Conservation (phyloP, 2,113 vertebrate species). For the Alaudala cheleensis region DNA sequence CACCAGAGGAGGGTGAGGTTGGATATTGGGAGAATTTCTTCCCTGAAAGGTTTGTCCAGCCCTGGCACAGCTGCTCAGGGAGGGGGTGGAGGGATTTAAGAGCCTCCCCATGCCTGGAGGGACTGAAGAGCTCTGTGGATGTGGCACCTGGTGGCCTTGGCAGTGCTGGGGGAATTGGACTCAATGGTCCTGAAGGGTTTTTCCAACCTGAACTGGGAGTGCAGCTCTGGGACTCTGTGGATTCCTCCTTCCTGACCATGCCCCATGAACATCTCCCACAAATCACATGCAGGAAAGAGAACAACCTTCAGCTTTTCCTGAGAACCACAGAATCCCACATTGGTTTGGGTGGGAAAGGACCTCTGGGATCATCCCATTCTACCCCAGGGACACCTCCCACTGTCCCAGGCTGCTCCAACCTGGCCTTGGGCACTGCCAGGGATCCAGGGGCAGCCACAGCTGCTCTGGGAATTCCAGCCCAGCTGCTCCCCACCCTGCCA, state of each 20-base stretch:
- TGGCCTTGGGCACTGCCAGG: neutral
- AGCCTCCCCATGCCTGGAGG: neutral
- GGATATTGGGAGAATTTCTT: neutral
- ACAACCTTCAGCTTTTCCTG: neutral
- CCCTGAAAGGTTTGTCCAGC: neutral
- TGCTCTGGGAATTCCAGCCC: neutral
- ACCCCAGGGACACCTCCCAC: neutral
- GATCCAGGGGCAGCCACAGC: neutral
- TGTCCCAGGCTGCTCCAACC: neutral
- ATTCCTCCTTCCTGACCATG: neutral
- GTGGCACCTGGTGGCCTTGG: neutral
- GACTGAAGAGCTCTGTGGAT: neutral
- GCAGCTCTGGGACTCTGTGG: fast-evolving
- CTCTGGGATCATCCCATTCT: fast-evolving
- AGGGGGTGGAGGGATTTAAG: neutral
- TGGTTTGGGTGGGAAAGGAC: neutral
- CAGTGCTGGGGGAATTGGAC: neutral
- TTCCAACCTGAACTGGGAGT: neutral
- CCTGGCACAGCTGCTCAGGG: neutral
- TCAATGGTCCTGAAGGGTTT: neutral
- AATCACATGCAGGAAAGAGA: fast-evolving
- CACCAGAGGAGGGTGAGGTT: neutral
- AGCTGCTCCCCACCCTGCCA: fast-evolving
- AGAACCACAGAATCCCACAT: neutral
- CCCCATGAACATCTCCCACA: fast-evolving